Evolutionary conservation across 2,797 vertebrate species (phyloP).

Genomic region (Alfaro cultratus): DNA sequence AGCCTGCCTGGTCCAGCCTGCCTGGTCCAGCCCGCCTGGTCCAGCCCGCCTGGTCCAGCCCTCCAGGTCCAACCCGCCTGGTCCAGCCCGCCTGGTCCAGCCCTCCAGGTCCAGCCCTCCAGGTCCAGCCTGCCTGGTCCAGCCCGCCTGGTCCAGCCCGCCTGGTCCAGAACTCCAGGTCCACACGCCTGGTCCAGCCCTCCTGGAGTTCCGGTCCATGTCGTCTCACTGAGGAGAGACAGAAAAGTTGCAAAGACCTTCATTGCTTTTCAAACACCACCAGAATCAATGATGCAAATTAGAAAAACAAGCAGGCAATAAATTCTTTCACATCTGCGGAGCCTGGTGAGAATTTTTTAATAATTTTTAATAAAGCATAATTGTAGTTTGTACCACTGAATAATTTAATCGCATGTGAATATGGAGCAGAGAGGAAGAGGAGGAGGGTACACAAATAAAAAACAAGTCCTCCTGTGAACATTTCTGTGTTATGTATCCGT

Average conservation of each 20-base stretch:
- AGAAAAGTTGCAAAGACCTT: conserved; percentile 67
- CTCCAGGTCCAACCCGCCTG: neutral
- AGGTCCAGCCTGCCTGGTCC: neutral
- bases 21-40: no score
- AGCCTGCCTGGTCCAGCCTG: no score
- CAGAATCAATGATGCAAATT: conserved; percentile 99
- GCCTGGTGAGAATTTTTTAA: conserved; percentile 92
- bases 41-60: neutral
- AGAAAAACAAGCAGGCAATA: conserved; percentile 98
- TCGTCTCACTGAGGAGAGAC: conserved; percentile 45
- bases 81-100: no score
- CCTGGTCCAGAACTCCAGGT: neutral
- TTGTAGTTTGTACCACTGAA: conserved; percentile 99
- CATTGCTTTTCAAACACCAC: conserved; percentile 91
- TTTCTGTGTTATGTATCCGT: neutral
- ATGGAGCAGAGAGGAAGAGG: conserved; percentile 75
- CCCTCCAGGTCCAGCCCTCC: no score
- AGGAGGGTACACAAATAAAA: conserved; percentile 57
- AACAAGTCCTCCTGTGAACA: conserved; percentile 46
- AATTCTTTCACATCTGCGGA: conserved; percentile 95
- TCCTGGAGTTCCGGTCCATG: conserved; percentile 25
- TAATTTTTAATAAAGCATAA: conserved; percentile 99
- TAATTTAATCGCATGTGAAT: conserved; percentile 97
- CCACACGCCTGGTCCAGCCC: neutral
- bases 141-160: no score